Conservation (phyloP, 2,888 invertebrate species). For the Melanchra persicariae region DNA sequence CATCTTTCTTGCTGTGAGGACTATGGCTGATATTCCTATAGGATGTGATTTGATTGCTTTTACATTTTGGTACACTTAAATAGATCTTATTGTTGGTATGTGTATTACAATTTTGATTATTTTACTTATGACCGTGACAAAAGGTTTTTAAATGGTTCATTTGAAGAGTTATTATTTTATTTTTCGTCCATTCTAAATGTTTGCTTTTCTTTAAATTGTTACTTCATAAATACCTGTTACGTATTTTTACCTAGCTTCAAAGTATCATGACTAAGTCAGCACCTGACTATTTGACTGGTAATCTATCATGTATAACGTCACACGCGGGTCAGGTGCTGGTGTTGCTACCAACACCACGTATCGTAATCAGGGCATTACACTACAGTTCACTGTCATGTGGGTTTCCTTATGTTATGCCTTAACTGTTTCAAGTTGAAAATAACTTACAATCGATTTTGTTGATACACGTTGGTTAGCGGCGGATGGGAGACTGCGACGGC, state of each 20-base stretch:
- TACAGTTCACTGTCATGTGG: constrained; percentile 53
- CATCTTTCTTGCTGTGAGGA: constrained; percentile 42
- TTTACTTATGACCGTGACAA: constrained; percentile 57
- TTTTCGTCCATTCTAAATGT: neutral
- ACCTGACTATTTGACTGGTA: constrained; percentile 9
- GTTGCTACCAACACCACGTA: constrained; percentile 32
- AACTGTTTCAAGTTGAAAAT: constrained; percentile 31
- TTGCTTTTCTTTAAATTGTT: neutral
- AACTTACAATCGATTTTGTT: constrained; percentile 21
- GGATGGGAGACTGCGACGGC: constrained; percentile 8
- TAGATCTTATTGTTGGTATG: constrained; percentile 77
- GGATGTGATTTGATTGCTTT: constrained; percentile 49
- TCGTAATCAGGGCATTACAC: constrained; percentile 42
- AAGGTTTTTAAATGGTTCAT: constrained; percentile 46
- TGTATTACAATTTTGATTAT: constrained; percentile 79
- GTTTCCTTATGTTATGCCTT: constrained; percentile 53
- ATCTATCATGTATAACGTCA: constrained; percentile 35
- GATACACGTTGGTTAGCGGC: neutral
- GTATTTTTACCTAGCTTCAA: neutral
- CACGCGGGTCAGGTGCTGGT: constrained; percentile 49
- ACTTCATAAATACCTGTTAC: neutral
- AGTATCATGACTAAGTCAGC: constrained; percentile 3
- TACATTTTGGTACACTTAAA: constrained; percentile 76
- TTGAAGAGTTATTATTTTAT: constrained; percentile 22
- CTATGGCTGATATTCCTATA: constrained; percentile 57